A percentile compares a stretch with the other conserved stretches of the same genome.
Evolutionary conservation across 2,888 invertebrate genomes (phyloP).

Genomic region (Tenodera sinensis): DNA sequence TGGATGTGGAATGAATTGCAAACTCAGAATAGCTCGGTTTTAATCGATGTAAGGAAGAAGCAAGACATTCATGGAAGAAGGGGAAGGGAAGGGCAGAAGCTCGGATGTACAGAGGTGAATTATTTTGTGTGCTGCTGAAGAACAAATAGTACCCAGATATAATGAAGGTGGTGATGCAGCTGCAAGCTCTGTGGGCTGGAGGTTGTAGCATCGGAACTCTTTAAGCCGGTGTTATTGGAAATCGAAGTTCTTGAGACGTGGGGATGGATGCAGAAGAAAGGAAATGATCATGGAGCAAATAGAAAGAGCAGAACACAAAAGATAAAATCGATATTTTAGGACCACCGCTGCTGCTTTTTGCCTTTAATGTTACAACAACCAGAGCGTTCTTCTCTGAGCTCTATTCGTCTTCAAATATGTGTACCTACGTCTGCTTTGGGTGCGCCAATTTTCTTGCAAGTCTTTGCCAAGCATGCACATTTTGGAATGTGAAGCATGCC

Average conservation of each 20-base stretch:
- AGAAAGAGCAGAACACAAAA: background rate
- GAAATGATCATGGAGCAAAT: background rate
- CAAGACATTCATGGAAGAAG: too few relatives aligned
- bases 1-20: too few relatives aligned
- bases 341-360: background rate
- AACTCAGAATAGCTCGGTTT: too few relatives aligned
- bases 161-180: background rate
- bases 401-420: background rate
- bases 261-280: background rate
- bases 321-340: background rate
- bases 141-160: background rate
- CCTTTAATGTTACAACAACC: background rate
- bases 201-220: background rate
- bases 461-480: background rate
- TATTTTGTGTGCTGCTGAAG: background rate
- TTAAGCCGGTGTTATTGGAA: background rate
- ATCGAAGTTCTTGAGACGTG: background rate
- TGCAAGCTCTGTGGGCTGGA: background rate
- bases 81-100: background rate
- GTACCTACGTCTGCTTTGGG: background rate
- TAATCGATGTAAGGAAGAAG: too few relatives aligned
- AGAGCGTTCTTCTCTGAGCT: background rate
- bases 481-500: background rate
- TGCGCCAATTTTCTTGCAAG: background rate
- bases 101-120: background rate